A percentile compares a stretch with the other conserved stretches of the same genome.
Evolutionary conservation across 2,888 invertebrate species (phyloP).

Genomic region (Drosophila monieri): DNA sequence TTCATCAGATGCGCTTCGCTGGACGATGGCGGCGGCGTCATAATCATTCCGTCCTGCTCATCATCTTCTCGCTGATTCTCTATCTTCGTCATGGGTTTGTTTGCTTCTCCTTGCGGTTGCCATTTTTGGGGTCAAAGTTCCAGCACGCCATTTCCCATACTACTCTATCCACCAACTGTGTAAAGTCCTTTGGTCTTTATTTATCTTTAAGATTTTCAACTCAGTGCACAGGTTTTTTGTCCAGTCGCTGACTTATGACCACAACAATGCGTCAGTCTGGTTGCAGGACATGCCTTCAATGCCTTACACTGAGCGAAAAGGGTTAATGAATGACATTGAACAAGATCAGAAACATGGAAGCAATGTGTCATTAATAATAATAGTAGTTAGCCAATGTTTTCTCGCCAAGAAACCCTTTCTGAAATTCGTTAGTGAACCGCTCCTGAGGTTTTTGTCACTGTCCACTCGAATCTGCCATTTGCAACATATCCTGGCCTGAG

Average conservation of each 20-base stretch:
- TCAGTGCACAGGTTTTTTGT: slow-evolving; percentile 70
- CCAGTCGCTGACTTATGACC: slow-evolving; percentile 72
- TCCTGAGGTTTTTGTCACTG: slow-evolving; percentile 70
- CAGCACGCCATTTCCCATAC: slow-evolving; percentile 43
- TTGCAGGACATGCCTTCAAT: slow-evolving; percentile 21
- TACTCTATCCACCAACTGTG: slow-evolving; percentile 13
- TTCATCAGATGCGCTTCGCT: slow-evolving; percentile 82
- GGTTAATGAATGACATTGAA: background rate
- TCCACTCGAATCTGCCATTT: slow-evolving; percentile 74
- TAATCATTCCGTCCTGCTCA: slow-evolving; percentile 57
- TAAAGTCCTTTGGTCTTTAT: slow-evolving; percentile 60
- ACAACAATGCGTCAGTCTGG: slow-evolving; percentile 80
- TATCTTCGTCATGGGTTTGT: slow-evolving; percentile 36
- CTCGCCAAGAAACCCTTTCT: background rate
- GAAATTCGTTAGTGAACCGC: background rate
- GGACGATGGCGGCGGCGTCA: slow-evolving; percentile 61
- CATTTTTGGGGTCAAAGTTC: slow-evolving; percentile 81
- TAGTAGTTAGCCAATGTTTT: background rate
- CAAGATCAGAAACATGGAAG: background rate
- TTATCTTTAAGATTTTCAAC: slow-evolving; percentile 82
- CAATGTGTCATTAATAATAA: background rate
- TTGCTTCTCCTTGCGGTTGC: slow-evolving; percentile 56
- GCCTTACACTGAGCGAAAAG: slow-evolving; percentile 7
- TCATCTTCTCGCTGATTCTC: slow-evolving; percentile 27
- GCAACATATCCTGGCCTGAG: slow-evolving; percentile 53